These are phyloP conservation scores for Nannoperca australis DNA, from an alignment of 2,797 vertebrate genomes.

Conservation along the genomic window DNA sequence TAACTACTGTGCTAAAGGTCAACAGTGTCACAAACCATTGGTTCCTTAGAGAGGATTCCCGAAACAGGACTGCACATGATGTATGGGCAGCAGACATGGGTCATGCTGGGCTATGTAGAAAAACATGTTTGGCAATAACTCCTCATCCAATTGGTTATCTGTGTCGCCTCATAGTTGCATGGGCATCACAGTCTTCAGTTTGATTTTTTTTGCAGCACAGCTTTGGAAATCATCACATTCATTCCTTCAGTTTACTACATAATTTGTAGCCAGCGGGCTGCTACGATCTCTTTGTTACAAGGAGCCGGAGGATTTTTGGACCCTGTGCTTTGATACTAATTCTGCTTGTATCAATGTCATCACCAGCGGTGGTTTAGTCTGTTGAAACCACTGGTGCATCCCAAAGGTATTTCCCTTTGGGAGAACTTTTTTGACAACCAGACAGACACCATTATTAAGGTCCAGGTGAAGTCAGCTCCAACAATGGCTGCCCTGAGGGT, in stretches of 20 bases:
- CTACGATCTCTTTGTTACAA: slow-evolving; percentile 25
- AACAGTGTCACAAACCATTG: slow-evolving; percentile 49
- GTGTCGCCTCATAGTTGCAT: not conserved
- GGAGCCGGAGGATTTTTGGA: slow-evolving; percentile 25
- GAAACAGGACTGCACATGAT: slow-evolving; percentile 29
- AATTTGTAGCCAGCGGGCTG: not conserved
- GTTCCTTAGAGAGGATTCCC: slow-evolving; percentile 13
- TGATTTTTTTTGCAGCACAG: not conserved
- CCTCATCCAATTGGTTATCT: not conserved
- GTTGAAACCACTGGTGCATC: slow-evolving; percentile 27
- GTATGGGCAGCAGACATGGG: not conserved
- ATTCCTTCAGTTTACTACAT: slow-evolving; percentile 1
- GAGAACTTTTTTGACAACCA: slow-evolving; percentile 34
- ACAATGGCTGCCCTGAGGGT: slow-evolving; percentile 66
- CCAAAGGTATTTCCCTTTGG: slow-evolving; percentile 65
- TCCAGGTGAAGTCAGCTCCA: slow-evolving; percentile 51
- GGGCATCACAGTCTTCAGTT: not conserved
- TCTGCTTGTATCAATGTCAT: slow-evolving; percentile 56
- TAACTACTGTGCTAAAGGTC: slow-evolving; percentile 59
- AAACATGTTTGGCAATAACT: not conserved
- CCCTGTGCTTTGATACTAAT: not conserved
- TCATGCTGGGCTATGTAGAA: not conserved
- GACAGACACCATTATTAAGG: slow-evolving; percentile 30
- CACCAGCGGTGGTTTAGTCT: slow-evolving; percentile 37
- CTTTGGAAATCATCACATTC: not conserved